A percentile compares a stretch with the other conserved stretches of the same genome.
These are phyloP conservation scores for Subanguina moxae DNA, from an alignment of 1,140 invertebrate genomes.

Conservation along the genomic window DNA sequence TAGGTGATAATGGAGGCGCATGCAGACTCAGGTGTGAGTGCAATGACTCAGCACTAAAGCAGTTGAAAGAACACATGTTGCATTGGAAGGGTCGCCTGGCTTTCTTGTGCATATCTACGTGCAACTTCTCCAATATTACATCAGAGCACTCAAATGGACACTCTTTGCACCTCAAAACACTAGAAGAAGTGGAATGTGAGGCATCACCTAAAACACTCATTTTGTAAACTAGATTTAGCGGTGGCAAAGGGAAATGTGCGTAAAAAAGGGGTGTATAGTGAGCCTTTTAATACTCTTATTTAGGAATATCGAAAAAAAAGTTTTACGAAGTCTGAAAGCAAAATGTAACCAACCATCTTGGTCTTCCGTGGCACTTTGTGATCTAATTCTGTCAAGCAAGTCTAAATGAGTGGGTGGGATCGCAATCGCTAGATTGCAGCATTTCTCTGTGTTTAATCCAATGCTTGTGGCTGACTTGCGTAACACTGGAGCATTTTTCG, in stretches of 20 bases:
- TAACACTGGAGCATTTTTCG: constrained; percentile 2
- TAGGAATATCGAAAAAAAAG: neutral
- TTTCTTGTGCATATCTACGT: constrained; percentile 23
- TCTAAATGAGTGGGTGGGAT: neutral
- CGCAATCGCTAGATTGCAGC: neutral
- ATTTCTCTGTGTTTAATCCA: neutral
- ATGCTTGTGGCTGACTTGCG: neutral
- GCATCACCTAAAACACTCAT: neutral
- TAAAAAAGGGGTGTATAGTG: too few species aligned
- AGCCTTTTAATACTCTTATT: too few species aligned
- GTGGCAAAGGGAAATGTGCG: too few species aligned
- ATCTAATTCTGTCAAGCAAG: neutral
- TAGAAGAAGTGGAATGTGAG: neutral
- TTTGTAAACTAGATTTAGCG: too few species aligned
- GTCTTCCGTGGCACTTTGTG: neutral
- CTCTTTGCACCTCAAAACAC: neutral
- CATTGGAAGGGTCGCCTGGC: constrained; percentile 21
- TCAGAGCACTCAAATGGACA: constrained; percentile 16
- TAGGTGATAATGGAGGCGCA: constrained; percentile 10
- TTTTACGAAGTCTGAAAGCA: too few species aligned
- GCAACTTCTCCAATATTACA: constrained; percentile 18
- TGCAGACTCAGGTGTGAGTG: constrained; percentile 23
- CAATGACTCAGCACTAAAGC: constrained; percentile 26
- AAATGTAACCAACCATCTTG: neutral
- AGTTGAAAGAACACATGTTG: constrained; percentile 23